These are phyloP conservation scores for Drosophila teissieri DNA, from an alignment of 1,140 invertebrate genomes.

Conservation along the genomic window DNA sequence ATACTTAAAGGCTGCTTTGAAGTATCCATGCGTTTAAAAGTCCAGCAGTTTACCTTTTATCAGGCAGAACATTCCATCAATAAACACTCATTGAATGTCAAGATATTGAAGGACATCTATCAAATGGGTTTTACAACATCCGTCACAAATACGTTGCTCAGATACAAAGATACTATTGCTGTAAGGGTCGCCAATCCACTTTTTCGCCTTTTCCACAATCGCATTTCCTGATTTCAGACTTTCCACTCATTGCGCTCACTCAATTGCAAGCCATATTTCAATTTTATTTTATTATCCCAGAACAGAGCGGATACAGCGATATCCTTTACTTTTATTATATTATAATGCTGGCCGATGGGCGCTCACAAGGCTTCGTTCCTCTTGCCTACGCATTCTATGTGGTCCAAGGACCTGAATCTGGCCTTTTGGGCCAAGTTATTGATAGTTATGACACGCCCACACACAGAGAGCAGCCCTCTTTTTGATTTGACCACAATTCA, in stretches of 20 bases:
- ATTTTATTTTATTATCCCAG: constrained; percentile 78
- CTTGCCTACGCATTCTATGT: background rate
- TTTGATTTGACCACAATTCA: constrained; percentile 63
- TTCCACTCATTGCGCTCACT: constrained; percentile 71
- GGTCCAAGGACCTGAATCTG: constrained; percentile 19
- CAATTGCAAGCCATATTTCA: constrained; percentile 81
- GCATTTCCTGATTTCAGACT: constrained; percentile 19
- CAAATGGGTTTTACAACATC: constrained; percentile 47
- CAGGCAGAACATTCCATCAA: background rate
- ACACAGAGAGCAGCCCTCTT: constrained; percentile 46
- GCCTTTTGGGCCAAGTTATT: constrained; percentile 68
- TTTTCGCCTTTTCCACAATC: constrained; percentile 22
- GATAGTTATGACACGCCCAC: constrained; percentile 74
- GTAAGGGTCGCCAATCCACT: constrained; percentile 28
- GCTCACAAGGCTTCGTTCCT: constrained; percentile 26
- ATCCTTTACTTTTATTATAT: constrained; percentile 75
- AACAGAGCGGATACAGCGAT: constrained; percentile 54
- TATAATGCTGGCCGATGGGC: constrained; percentile 40
- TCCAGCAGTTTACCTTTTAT: background rate
- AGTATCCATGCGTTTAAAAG: background rate
- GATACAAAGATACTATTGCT: constrained; percentile 18
- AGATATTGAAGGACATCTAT: constrained; percentile 57
- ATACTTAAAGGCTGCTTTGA: background rate
- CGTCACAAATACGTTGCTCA: constrained; percentile 22
- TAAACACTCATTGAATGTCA: background rate